Base-by-base conservation (phyloP, 2,888 invertebrate genomes). In the Protonemura montana region DNA sequence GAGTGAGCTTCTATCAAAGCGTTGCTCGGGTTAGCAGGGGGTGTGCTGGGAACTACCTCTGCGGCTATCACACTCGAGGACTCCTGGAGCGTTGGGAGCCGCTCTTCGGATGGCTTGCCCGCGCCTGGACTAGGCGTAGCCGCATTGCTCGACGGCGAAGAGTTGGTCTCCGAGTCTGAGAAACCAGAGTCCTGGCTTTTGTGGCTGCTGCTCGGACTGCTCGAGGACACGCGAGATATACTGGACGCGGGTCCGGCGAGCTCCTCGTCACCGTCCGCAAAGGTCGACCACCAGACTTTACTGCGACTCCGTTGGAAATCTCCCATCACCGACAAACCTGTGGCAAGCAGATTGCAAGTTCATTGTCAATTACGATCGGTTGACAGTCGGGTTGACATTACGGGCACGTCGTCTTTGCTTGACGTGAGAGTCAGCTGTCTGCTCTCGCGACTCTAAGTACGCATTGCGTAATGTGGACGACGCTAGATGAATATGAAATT, bases 131-230 rank as follows among this genome's bases (percentile, higher is more conserved):
- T 77, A 29, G 77, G 80, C 90, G 88, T 80, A 88, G 85, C 77
- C 93, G 92, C n/a, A 93, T 93, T 0, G 94, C 94, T 89, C 93
- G 93, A 89, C 85, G 78, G 87, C 59, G 77, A 89, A 89, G 84
- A 84, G 28, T 26, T 29, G 29, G 28, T 29, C 85, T 96, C 96
- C 0, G 95, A 95, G 89, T 96, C 96, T 0, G 96, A 96, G 91
- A 96, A 96, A 0, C 96, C 96, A 0, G 96, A 96, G 91, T 96
- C 96, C 91, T 95, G 95, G 89, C 96, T 96, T 88, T 95, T 94
- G 88, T 95, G 95, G 90, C 95, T 95, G 35, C 89, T 88, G 87
- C 91, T 94, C 88, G 92, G 93, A 90, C 92, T 94, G 89, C 92
- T 93, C 87, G 92, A 91, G 13, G 89, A 90, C 27, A 89, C 88